Evolutionary conservation across 64 coral and sea anemone species (phyloP).

Genomic region (Pocillopora verrucosa): DNA sequence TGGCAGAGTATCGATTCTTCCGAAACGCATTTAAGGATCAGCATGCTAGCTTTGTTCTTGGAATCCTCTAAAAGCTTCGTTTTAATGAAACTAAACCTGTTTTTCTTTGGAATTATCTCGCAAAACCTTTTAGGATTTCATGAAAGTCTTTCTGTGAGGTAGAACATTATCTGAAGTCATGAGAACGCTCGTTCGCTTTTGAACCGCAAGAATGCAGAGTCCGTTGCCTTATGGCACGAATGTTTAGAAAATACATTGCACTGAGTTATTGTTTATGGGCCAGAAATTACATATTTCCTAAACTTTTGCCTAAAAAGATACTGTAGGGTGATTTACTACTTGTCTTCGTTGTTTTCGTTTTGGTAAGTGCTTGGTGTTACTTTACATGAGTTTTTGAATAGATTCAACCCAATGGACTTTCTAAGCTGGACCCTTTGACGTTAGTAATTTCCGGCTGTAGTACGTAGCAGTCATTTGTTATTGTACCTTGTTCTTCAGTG

Average conservation of each 20-base stretch:
- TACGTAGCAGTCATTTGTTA: background rate
- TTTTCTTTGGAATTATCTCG: conserved; percentile 28
- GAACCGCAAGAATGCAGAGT: conserved; percentile 13
- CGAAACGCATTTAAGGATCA: conserved; percentile 45
- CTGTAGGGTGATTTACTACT: background rate
- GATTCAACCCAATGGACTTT: background rate
- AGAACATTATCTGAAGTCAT: background rate
- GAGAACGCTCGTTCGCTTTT: background rate
- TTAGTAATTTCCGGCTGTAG: conserved; percentile 4
- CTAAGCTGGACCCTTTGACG: conserved; percentile 8
- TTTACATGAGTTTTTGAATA: conserved; percentile 22
- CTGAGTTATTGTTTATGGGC: background rate
- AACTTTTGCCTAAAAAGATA: too few species aligned
- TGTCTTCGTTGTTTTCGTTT: background rate
- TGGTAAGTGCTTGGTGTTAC: background rate
- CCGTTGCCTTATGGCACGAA: background rate
- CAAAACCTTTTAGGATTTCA: conserved; percentile 37
- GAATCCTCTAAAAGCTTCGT: conserved; percentile 18
- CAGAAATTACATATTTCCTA: background rate
- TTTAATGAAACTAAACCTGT: conserved; percentile 33
- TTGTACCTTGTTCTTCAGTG: background rate
- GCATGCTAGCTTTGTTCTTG: conserved; percentile 18
- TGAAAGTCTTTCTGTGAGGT: conserved; percentile 4
- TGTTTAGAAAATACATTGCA: background rate
- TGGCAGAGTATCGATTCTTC: conserved; percentile 7